Base-by-base conservation (phyloP, 2,888 invertebrate species). In the Erannis defoliaria region DNA sequence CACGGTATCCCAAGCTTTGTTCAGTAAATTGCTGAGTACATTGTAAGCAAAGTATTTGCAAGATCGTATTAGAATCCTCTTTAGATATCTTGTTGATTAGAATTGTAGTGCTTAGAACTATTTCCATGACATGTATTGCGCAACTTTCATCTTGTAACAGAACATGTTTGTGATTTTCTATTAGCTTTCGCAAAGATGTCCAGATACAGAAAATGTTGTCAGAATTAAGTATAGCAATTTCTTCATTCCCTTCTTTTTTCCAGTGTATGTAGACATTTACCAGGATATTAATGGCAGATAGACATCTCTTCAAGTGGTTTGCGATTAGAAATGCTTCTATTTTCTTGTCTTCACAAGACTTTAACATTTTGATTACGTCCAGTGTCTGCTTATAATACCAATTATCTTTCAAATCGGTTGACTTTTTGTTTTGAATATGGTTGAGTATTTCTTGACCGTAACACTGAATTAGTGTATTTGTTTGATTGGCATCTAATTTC, bases 331-430 rank as follows among this genome's bases (percentile, higher is more conserved):
- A 83, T 37, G 67, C 62, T 71, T 90, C 86, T 50, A 72, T 67
- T 53, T 77, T 75, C 3, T 35, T 60, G 54, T 82, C 80, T 45
- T 83, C 84, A 77, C 81, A 80, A 49, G 68, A 73, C 58, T 85
- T 82, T 14, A 88, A 45, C 26, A 77, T 77, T 43, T 75, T 71
- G 29, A 90, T 68, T 0, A 85, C 80, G 62, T 75, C 71, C 12
- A 85, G 31, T 38, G 78, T 63, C 78, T 88, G 80, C 33, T 72
- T 80, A 55, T 81, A 89, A 71, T 78, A 78, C 85, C 85, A 87
- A 57, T 78, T 81, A 53, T 85, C 80, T 68, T 73, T 71, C 10
- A 82, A 67, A 65, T 78, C 65, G 21, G 64, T 46, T 16, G 38
- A 10, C 60, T 64, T 67, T 29, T 71, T 73, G 23, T 55, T 72